These are phyloP conservation scores for Uloborus diversus DNA, from an alignment of 1,140 invertebrate species.

Conservation along the genomic window DNA sequence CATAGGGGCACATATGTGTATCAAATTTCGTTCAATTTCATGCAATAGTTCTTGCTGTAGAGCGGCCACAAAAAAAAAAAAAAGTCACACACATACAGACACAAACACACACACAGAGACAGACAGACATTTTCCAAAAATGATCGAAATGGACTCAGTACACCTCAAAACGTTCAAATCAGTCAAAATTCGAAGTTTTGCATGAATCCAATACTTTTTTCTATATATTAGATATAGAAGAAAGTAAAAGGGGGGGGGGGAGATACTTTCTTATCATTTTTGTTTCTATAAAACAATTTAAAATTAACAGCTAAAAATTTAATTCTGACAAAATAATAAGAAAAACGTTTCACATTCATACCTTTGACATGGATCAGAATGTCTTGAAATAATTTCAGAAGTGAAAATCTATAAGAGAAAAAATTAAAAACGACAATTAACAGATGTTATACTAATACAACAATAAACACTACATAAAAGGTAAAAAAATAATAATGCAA, in stretches of 20 bases:
- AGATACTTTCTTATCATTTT: no score
- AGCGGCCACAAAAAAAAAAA: no score
- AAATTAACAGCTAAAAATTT: not conserved
- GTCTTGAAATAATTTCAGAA: slow-evolving; percentile 5
- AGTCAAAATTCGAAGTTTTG: not conserved
- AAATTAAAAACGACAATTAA: not conserved
- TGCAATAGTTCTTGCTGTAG: no score
- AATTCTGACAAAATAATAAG: not conserved
- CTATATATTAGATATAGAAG: not conserved
- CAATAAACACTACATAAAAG: not conserved
- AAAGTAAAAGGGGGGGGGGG: no score
- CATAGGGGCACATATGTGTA: no score
- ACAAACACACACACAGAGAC: no score
- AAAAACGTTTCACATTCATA: not conserved
- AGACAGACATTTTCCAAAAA: not conserved
- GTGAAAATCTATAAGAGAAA: slow-evolving; percentile 30
- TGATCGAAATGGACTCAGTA: not conserved
- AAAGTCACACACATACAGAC: no score
- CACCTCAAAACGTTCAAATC: not conserved
- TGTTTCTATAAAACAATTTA: not conserved
- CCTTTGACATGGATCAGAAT: slow-evolving; percentile 26
- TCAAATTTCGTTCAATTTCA: no score
- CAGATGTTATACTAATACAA: not conserved
- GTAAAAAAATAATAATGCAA: not conserved
- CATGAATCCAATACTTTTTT: not conserved